Evolutionary conservation across 2,797 vertebrate genomes (phyloP).

Genomic region (Mycteria americana): DNA sequence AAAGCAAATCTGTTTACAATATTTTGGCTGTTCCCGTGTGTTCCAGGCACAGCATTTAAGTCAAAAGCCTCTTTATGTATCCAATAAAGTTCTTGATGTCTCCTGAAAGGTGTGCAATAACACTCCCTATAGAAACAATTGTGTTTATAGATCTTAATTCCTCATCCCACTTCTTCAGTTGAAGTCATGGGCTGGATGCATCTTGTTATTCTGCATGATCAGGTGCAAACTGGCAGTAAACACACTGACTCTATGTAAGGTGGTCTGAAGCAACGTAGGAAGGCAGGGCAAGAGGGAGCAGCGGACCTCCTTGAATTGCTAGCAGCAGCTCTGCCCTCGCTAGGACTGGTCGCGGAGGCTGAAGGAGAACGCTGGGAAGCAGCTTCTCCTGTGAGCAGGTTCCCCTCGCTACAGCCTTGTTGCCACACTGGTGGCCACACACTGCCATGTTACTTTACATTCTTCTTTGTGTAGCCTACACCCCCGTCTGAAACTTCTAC

Average conservation of each 20-base stretch:
- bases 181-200: neutral
- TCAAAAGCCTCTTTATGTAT: neutral
- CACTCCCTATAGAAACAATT: neutral
- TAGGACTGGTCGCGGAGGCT: fast-evolving
- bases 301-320: neutral
- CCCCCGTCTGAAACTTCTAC: neutral
- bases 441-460: neutral
- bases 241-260: fast-evolving
- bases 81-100: neutral
- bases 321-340: fast-evolving
- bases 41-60: neutral
- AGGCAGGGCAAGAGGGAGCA: neutral
- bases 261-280: neutral
- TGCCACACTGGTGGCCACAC: neutral
- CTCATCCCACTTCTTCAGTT: neutral
- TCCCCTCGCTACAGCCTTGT: neutral
- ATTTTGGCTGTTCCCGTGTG: neutral
- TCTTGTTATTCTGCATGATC: neutral
- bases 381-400: neutral
- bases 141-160: neutral
- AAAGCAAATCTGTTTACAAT: neutral
- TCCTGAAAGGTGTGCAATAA: neutral
- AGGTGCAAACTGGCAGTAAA: neutral
- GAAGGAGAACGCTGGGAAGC: neutral
- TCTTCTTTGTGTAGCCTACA: neutral